A percentile compares a stretch with the other conserved stretches of the same genome.
These are phyloP conservation scores for Xerus inauris DNA, from an alignment of 2,113 vertebrate genomes.

Conservation along the genomic window DNA sequence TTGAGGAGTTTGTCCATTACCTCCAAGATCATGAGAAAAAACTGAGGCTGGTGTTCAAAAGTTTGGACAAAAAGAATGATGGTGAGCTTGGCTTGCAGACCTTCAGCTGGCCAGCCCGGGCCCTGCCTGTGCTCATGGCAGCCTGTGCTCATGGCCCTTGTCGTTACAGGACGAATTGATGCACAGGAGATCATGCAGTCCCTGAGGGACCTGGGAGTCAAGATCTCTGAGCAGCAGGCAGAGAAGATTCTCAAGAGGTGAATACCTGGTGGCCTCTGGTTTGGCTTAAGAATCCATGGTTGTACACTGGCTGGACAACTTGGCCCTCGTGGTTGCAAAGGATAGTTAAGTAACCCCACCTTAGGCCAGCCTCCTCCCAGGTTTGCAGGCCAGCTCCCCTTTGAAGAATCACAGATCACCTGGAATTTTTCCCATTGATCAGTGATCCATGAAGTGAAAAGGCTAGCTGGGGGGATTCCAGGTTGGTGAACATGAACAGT, in stretches of 20 bases:
- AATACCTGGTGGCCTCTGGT: conserved; percentile 5
- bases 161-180: conserved; percentile 91
- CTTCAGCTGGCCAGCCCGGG: fast-evolving
- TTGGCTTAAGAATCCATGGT: not conserved
- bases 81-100: conserved; percentile 83
- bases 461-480: not conserved
- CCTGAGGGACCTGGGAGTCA: conserved; percentile 94
- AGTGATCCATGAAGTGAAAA: not conserved
- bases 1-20: conserved; percentile 98
- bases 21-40: conserved; percentile 98
- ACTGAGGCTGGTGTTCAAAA: conserved; percentile 96
- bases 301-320: not conserved
- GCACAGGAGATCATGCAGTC: conserved; percentile 98
- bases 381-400: not conserved
- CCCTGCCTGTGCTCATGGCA: fast-evolving
- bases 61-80: conserved; percentile 97
- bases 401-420: not conserved
- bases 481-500: conserved; percentile 27
- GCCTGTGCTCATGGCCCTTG: not conserved
- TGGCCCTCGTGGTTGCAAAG: not conserved
- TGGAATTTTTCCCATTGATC: not conserved
- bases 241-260: conserved; percentile 97
- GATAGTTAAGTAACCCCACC: not conserved
- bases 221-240: conserved; percentile 97
- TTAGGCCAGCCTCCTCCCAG: not conserved